Base-by-base conservation (phyloP, 2,113 vertebrate species). In the Lamprotornis superbus region DNA sequence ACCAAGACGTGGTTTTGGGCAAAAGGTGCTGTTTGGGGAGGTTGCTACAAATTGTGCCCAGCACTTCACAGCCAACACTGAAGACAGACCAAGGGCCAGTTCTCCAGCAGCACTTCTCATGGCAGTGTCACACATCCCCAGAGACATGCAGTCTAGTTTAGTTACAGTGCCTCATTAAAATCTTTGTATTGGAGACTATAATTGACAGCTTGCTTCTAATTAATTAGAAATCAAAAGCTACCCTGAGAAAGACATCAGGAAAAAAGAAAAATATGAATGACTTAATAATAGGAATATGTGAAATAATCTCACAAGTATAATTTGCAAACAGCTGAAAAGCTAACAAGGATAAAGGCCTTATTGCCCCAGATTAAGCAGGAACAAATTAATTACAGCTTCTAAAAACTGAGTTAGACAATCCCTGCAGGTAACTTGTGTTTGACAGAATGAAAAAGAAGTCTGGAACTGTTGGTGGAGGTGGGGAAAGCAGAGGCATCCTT, bases 141-240 rank as follows among this genome's bases (percentile, higher is more conserved):
- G 42, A 55, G 12, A 53, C 24, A 52, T 22, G 46, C 33, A 20
- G 31, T 20, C 59, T 80, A 19, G 33, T 17, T 89, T 76, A 84
- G 61, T 33, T 81, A 61, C 11, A 23, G 35, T 49, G n/a, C 13
- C 67, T 70, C 55, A 46, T 92, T 90, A 67, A 92, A 94, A 61
- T 53, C 16, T 39, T 88, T 42, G 25, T 57, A 27, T 18, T 56
- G 60, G 50, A 80, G 46, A 82, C 50, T 18, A 9, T 39, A 95
- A 94, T 15, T 82, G 80, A 92, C 75, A 93, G 83, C 46, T 94
- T 55, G 60, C 64, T 70, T 86, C 39, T 87, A 90, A 86, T 67
- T 90, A 89, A 87, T 77, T 68, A 67, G 47, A 81, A 95, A 92
- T 59, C 79, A 86, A 83, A 88, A 86, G 37, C 63, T 81, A 88